Base-by-base conservation (phyloP, 2,113 vertebrate species). In the Elaphurus davidianus region DNA sequence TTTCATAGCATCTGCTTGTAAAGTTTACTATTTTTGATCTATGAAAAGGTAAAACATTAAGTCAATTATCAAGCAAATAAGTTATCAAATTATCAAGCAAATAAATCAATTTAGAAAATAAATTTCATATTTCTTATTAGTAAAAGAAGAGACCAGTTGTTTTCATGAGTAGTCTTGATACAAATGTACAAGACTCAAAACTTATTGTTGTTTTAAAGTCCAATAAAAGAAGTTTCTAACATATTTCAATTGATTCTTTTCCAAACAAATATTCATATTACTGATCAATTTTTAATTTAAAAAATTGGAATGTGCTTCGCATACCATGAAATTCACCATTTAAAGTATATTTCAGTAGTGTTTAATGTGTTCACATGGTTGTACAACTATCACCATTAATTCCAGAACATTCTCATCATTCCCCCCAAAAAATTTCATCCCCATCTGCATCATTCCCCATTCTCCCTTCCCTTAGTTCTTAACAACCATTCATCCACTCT, bases 61-160 rank as follows among this genome's bases (percentile, higher is more conserved):
- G 19, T 28, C 15, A 84, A 67, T 85, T 64, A 78, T 16, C 2
- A 11, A 79, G 47, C 50, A 96, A 93, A 93, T 59, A 52, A 87
- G 64, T 91, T 25, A 78, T 16, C 2, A 11, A 79, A 50, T 50
- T 25, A 78, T 16, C 2, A 11, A 79, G 47, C 55, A 96, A 93
- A 93, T 59, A 52, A 81, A 78, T 91, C 2, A 52, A 36, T 23
- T 59, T 54, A 47, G 47, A 7, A 93, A 90, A 93, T 27, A 71
- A 7, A 4, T 50, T 50, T 50, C 47, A 50, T 50, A 50, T 92
- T 88, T 74, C 40, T 54, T 36, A 50, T 55, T 62, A 43, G 7
- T 64, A 28, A 81, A 16, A 82, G 27, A 64, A 40, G 16, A 1
- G 9, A 84, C 50, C 52, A 1, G 7, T 57, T 86, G 15, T 60